These are phyloP conservation scores for Nycticebus coucang DNA, from an alignment of 2,113 vertebrate species.

Conservation along the genomic window DNA sequence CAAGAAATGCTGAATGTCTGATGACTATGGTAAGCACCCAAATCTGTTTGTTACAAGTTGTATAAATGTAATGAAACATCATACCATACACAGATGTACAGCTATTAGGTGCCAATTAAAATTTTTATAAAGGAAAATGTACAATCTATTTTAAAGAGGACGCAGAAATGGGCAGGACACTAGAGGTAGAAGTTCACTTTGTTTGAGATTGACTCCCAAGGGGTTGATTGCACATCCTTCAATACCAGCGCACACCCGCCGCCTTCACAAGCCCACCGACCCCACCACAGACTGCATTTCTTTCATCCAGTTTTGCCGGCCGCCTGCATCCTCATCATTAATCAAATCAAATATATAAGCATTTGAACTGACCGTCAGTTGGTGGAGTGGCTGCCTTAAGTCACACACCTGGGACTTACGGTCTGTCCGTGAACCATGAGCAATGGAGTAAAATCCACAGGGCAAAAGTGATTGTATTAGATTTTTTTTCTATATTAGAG, in stretches of 20 bases:
- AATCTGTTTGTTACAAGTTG: not conserved
- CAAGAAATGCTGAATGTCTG: not conserved
- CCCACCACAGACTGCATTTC: not conserved
- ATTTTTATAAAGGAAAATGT: not conserved
- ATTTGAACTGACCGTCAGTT: not conserved
- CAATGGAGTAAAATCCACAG: not conserved
- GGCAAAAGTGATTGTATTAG: not conserved
- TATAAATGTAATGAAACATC: not conserved
- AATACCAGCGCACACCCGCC: not conserved
- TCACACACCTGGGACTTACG: too few relatives aligned
- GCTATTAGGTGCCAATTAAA: not conserved
- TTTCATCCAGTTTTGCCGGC: constrained; percentile 8
- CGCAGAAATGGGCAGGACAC: not conserved
- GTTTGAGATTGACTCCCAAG: not conserved
- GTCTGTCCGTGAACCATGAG: not conserved
- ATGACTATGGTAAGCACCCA: not conserved
- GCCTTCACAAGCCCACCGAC: rapidly evolving
- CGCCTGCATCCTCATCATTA: not conserved
- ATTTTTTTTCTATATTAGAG: not conserved
- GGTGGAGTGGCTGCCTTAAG: too few relatives aligned
- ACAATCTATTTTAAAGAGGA: not conserved
- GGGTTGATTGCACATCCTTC: not conserved
- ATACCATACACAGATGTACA: not conserved
- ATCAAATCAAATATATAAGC: not conserved
- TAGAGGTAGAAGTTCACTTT: not conserved